Evolutionary conservation across 2,888 invertebrate species (phyloP).

Genomic region (Lasius fuliginosus): DNA sequence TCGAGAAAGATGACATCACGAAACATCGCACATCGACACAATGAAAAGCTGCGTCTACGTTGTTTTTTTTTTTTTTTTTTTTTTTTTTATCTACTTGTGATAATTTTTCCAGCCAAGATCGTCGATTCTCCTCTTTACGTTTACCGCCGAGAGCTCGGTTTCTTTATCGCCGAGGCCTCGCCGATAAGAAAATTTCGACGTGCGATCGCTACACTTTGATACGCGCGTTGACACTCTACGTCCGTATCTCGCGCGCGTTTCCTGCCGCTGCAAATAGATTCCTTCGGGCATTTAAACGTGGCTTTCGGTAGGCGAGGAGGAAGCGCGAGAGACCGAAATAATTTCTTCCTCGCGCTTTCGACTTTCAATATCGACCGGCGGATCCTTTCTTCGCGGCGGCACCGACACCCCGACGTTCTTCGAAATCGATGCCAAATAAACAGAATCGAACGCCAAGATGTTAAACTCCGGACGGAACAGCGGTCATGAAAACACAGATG

Average conservation of each 20-base stretch:
- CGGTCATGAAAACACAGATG: not conserved
- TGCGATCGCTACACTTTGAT: conserved; percentile 15
- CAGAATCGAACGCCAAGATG: conserved; percentile 23
- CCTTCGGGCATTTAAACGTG: conserved; percentile 44
- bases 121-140: not conserved
- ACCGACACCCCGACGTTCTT: conserved; percentile 1
- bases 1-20: not conserved
- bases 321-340: conserved; percentile 40
- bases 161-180: not conserved
- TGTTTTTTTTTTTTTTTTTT: not conserved
- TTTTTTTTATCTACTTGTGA: no score
- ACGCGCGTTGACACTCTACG: conserved; percentile 20
- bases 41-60: not conserved
- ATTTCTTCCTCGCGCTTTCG: conserved; percentile 34
- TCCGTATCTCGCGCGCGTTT: conserved; percentile 38
- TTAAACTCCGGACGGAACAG: conserved; percentile 3
- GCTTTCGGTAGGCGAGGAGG: conserved; percentile 31
- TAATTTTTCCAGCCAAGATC: not conserved
- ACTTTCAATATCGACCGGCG: conserved; percentile 41
- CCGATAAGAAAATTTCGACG: conserved; percentile 41
- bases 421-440: conserved; percentile 36
- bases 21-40: not conserved
- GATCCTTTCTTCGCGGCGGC: conserved; percentile 24
- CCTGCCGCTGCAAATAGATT: conserved; percentile 47
- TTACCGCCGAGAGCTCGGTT: not conserved